Conservation (phyloP, 1,140 invertebrate genomes). For the Temnothorax curvispinosus region DNA sequence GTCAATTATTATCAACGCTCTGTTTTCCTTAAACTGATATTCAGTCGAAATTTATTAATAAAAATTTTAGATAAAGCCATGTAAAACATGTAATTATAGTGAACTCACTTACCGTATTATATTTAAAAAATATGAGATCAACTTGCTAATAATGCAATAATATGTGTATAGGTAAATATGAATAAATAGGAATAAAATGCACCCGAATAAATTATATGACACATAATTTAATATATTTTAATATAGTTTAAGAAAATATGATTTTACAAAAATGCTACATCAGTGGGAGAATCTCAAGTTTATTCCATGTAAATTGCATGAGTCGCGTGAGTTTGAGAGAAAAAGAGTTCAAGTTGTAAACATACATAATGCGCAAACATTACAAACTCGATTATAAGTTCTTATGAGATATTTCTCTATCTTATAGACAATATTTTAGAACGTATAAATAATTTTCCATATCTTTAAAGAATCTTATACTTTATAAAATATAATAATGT, state of each 20-base stretch:
- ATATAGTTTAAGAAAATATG: background rate
- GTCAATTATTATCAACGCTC: background rate
- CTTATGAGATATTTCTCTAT: background rate
- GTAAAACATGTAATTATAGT: background rate
- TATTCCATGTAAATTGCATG: background rate
- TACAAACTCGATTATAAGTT: background rate
- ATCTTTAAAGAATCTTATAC: conserved; percentile 5
- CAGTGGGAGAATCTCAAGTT: background rate
- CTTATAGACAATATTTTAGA: background rate
- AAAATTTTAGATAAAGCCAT: background rate
- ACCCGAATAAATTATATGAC: background rate
- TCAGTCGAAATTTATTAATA: too few species aligned
- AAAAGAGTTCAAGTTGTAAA: conserved; percentile 18
- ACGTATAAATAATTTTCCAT: background rate
- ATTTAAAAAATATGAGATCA: background rate
- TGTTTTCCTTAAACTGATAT: background rate
- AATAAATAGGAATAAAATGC: background rate
- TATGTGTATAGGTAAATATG: background rate
- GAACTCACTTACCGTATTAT: background rate
- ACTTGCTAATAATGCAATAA: background rate
- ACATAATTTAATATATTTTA: background rate
- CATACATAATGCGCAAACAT: background rate
- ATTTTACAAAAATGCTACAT: background rate
- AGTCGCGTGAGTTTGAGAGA: background rate
- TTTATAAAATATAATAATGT: background rate